Evolutionary conservation across 2,797 vertebrate genomes (phyloP), one percentile per base, ranked within the genome.

Genomic region (Eptatretus atami): DNA sequence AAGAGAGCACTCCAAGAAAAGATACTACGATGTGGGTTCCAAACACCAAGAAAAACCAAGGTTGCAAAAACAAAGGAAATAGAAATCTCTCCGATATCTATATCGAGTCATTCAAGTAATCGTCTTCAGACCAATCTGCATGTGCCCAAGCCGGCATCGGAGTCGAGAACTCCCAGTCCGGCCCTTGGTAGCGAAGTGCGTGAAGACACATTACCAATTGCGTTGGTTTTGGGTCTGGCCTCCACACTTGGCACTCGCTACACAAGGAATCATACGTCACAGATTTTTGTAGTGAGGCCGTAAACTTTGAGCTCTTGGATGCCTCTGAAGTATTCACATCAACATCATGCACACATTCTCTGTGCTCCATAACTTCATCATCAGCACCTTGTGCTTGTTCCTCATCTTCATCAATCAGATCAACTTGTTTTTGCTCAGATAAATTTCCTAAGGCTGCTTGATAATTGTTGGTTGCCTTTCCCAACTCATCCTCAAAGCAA

Each of bases 141-240:
- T 74, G 75, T 57, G 84, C 88, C 92, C 92, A 99, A 15, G 77
- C 70, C 0, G 92, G 92, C 73, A 83, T 72, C 31, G 63, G 69
- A 65, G 84, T 82, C 64, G 76, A 77, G 67, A 87, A 99, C 67
- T 99, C 87, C 74, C 94, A 96, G n/a, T 77, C 81, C 0, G 77
- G 74, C 53, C 88, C 88, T 74, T 88, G 93, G 70, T 96, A 99
- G 53, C 82, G 69, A 64, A 90, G 72, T 3, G 92, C 88, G 1
- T 99, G 92, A 2, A 99, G 80, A 68, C 80, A 99, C 90, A 99
- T 96, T 67, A 95, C 70, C 66, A 99, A 77, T 10, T 99, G 88
- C 70, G 76, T 75, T 65, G 83, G 79, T 12, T 78, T 81, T 0
- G 90, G 92, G 70, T 96, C 90, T 52, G 76, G 73, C 65, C 83